Base-by-base conservation (phyloP, 1,140 invertebrate genomes). In the Papilio polytes region DNA sequence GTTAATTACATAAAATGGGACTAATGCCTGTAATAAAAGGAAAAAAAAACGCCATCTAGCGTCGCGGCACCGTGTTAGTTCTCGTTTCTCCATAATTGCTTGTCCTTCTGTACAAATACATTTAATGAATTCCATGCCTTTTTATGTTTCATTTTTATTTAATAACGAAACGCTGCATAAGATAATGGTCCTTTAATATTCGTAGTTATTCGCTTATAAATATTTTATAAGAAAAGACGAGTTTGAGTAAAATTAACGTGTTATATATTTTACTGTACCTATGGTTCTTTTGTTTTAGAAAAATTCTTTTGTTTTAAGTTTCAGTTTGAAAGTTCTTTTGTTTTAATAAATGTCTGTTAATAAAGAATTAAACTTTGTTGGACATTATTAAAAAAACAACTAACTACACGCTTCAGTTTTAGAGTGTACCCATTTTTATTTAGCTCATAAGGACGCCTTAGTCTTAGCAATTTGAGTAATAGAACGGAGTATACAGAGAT, bases 31-130 rank as follows among this genome's bases (percentile, higher is more conserved):
- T 59, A 59, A 59, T 78, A 78, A 78, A n/a, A 59, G n/a, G 51
- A 53, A 56, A 78, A 56, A 78, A 22, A 78, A 56, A 51, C 48
- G 74, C 51, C 51, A 53, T 78, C 74, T 51, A 53, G 51, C 18
- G 46, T 22, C 36, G 36, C 36, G 36, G 7, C 36, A 8, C 36
- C 51, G 26, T 78, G 74, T 78, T 78, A 56, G 74, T 56, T 31
- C 74, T 56, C 74, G 74, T 77, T 53, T 53, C 53, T 59, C 51
- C 74, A 78, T 78, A 56, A 78, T 78, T 78, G 74, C 74, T 78
- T 56, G 74, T 78, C 46, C 48, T 78, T 78, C 74, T 78, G 51
- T 78, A 56, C 74, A 78, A 78, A 78, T 59, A 78, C 48, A 18
- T 56, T 78, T 78, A 56, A 78, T 78, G 46, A 56, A 78, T 78